Evolutionary conservation across 2,888 invertebrate species (phyloP), one percentile per base, ranked within the genome.

Genomic region (Hetaerina titia): DNA sequence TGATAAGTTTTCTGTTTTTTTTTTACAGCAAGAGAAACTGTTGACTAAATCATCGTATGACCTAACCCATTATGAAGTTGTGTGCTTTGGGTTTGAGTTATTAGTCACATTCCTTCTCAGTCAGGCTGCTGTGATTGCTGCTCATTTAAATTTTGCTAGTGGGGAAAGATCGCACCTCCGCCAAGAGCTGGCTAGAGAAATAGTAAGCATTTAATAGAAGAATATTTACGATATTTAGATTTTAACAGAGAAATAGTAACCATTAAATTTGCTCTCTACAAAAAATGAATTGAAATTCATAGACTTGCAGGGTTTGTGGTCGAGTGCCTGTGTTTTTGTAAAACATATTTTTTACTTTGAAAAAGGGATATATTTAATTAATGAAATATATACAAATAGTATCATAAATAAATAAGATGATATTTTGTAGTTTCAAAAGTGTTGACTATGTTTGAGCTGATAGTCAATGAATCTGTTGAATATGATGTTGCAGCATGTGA

Each of bases 71-170:
- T 92, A 92, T 69, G 92, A 92, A 22, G 69, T 92, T 8, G 69
- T 92, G 7, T 92, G 92, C 74, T 56, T 92, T 56, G 92, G 92
- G 11, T 92, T 92, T 57, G 92, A 92, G 69, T 92, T 92, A n/a
- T 64, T 92, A n/a, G 60, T 92, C n/a, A 57, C 92, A 74, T 92
- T 92, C 69, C 69, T 92, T 45, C 56, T 92, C 64, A 92, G 92
- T 56, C 92, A 92, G 11, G 69, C 92, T n/a, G 92, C 92, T 31
- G 92, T 92, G 19, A 92, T 92, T 31, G 92, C 92, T 56, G 64
- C 92, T 19, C 69, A 92, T 92, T 69, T 92, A 92, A 92, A 74
- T 56, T 45, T 92, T 17, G 69, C 92, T 22, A n/a, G 64, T 74
- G 56, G 45, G 45, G 92, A 92, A 74, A 92, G 69, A 56, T 92